These are phyloP conservation scores for Nephila pilipes DNA, from an alignment of 1,140 invertebrate genomes.

Conservation along the genomic window DNA sequence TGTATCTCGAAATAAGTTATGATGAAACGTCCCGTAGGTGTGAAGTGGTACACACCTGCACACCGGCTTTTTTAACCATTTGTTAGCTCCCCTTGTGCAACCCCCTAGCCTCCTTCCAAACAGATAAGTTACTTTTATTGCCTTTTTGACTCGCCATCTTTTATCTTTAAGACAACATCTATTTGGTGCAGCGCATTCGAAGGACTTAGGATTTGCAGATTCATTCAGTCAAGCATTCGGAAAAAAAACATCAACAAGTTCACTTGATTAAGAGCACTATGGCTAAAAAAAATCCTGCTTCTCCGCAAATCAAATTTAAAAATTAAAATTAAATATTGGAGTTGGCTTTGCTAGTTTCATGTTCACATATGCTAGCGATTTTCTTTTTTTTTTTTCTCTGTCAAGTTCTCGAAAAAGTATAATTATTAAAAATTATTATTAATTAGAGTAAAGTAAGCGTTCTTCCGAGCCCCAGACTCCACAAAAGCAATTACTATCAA, in stretches of 20 bases:
- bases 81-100: conserved; percentile 13
- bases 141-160: conserved; percentile 1
- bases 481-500: too few species aligned
- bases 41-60: conserved; percentile 6
- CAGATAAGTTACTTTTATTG: conserved; percentile 23
- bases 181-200: background rate
- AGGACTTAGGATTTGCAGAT: background rate
- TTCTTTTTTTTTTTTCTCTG: too few species aligned
- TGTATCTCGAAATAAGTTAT: conserved; percentile 35
- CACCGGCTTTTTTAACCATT: background rate
- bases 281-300: too few species aligned
- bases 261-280: background rate
- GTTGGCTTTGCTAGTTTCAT: too few species aligned
- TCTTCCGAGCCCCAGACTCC: too few species aligned
- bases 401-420: too few species aligned
- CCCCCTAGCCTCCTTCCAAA: background rate
- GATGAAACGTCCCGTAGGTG: conserved; percentile 29
- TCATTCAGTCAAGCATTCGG: background rate
- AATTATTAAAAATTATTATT: too few species aligned
- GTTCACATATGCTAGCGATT: too few species aligned
- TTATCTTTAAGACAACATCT: conserved; percentile 16
- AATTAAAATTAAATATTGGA: too few species aligned
- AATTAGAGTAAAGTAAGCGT: too few species aligned
- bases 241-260: background rate
- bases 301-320: too few species aligned